Conservation (phyloP, 2,888 invertebrate genomes). For the Leucozona laternaria region DNA sequence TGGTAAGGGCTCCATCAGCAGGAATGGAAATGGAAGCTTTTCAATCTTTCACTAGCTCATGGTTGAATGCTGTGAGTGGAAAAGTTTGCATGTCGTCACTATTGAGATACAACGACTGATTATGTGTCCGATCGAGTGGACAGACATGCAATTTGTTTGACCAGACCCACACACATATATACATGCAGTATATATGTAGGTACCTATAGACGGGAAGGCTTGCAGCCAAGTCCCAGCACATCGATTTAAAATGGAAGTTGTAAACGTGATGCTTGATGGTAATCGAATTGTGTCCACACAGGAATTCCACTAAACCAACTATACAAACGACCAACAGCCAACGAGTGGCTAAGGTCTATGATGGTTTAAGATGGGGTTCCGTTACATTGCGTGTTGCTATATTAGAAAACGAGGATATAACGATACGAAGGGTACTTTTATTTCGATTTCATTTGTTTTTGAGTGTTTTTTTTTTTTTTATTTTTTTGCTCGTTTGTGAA, state of each 20-base stretch:
- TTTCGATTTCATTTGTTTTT: conserved; percentile 12
- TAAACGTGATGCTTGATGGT: conserved; percentile 65
- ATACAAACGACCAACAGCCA: neutral
- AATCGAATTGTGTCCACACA: conserved; percentile 69
- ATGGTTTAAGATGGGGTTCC: conserved; percentile 16
- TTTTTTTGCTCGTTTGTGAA: neutral
- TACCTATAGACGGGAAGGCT: neutral
- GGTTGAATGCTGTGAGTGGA: conserved; percentile 26
- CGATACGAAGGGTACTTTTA: conserved; percentile 30
- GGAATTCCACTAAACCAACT: conserved; percentile 48
- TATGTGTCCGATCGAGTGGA: conserved; percentile 68
- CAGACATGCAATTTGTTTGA: conserved; percentile 73
- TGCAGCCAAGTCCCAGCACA: conserved; percentile 4
- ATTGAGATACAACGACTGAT: conserved; percentile 70
- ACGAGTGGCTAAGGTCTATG: neutral
- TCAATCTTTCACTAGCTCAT: conserved; percentile 16
- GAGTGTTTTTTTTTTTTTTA: neutral
- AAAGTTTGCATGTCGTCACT: conserved; percentile 69
- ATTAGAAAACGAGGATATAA: conserved; percentile 51
- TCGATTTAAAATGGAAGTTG: conserved; percentile 39
- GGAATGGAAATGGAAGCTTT: neutral
- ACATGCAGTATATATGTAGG: neutral
- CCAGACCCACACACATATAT: neutral
- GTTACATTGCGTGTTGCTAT: conserved; percentile 52
- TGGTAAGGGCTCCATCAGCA: neutral